These are phyloP conservation scores for Parnassius smintheus DNA, from an alignment of 2,888 invertebrate genomes.

Conservation along the genomic window DNA sequence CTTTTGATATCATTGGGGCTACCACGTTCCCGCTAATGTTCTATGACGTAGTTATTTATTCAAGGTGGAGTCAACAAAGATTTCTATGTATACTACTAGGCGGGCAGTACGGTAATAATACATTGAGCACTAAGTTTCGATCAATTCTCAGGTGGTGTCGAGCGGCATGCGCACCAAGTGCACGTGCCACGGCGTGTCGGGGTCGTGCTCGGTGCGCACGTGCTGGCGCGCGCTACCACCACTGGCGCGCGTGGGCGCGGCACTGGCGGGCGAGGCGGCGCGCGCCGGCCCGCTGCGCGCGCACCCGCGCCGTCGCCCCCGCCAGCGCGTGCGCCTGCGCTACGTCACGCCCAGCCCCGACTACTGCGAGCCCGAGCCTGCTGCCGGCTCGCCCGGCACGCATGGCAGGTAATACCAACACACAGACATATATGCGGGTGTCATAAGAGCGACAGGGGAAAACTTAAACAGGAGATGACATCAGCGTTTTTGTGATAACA, in stretches of 20 bases:
- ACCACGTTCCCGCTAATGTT: no score
- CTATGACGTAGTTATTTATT: no score
- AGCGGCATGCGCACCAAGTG: conserved; percentile 82
- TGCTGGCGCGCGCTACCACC: conserved; percentile 89
- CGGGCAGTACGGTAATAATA: no score
- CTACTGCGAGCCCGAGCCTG: conserved; percentile 88
- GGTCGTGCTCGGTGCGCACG: conserved; percentile 90
- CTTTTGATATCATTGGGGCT: no score
- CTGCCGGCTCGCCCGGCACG: conserved; percentile 88
- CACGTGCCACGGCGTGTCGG: conserved; percentile 93
- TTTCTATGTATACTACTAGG: no score
- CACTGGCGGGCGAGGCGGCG: conserved; percentile 64
- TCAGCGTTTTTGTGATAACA: no score
- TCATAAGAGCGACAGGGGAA: no score
- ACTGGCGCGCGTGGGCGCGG: conserved; percentile 83
- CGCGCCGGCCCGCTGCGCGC: conserved; percentile 70
- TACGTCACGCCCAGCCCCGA: conserved; percentile 91
- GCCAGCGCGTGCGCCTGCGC: conserved; percentile 82
- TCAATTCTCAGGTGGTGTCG: conserved; percentile 79
- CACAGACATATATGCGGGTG: no score
- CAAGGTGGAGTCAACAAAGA: no score
- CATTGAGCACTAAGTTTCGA: no score
- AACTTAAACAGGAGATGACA: no score
- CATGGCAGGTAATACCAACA: conserved; percentile 82
- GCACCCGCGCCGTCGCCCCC: conserved; percentile 56